Conservation (phyloP, 2,888 invertebrate genomes). For the Eupithecia centaureata region DNA sequence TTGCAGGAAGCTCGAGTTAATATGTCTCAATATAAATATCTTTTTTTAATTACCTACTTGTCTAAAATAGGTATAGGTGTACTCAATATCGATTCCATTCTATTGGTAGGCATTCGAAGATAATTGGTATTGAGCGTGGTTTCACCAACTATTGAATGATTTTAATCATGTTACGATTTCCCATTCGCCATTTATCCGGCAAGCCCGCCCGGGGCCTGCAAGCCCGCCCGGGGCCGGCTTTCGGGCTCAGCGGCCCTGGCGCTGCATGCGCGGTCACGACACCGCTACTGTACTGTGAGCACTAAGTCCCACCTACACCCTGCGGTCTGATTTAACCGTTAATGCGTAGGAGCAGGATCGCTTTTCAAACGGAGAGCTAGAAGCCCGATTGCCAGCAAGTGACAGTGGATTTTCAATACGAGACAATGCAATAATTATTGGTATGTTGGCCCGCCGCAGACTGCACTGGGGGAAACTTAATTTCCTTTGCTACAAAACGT, state of each 20-base stretch:
- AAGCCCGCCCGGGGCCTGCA: slow-evolving; percentile 26
- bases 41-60: too few species aligned
- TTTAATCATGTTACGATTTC: slow-evolving; percentile 13
- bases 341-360: slow-evolving; percentile 22
- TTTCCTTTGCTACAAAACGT: slow-evolving; percentile 18
- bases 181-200: slow-evolving; percentile 20
- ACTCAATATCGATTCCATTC: not conserved
- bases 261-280: slow-evolving; percentile 69
- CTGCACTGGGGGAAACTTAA: slow-evolving; percentile 22
- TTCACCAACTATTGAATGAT: not conserved
- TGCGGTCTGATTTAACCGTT: slow-evolving; percentile 14
- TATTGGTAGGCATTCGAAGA: not conserved
- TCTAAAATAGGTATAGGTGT: not conserved
- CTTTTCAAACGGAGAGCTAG: slow-evolving; percentile 7
- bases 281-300: slow-evolving; percentile 60
- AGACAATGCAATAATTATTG: slow-evolving; percentile 54
- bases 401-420: slow-evolving; percentile 51
- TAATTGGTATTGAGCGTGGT: not conserved
- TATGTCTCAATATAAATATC: not conserved
- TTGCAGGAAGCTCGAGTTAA: not conserved
- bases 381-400: slow-evolving; percentile 40
- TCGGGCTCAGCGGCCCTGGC: slow-evolving; percentile 26
- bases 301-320: slow-evolving; percentile 43
- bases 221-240: slow-evolving; percentile 27
- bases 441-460: slow-evolving; percentile 31